These are phyloP conservation scores for Otolemur crassicaudatus DNA, from an alignment of 2,797 vertebrate genomes.

Conservation along the genomic window DNA sequence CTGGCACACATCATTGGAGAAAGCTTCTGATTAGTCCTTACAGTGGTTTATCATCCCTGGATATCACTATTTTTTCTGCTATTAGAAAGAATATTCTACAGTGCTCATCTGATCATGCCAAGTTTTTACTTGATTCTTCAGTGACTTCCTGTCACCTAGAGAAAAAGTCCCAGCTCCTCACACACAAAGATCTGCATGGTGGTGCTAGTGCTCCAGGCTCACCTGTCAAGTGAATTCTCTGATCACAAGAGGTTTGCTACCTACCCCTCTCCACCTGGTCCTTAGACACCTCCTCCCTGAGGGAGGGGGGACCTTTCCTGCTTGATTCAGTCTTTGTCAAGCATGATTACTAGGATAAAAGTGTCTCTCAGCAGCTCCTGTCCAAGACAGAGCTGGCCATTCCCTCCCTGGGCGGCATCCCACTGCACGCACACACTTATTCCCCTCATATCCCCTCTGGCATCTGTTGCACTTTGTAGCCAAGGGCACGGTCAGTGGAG, in stretches of 20 bases:
- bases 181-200: not conserved
- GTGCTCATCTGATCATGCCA: not conserved
- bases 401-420: not conserved
- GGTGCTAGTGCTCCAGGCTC: too few relatives aligned
- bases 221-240: not conserved
- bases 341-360: not conserved
- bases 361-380: not conserved
- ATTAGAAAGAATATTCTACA: not conserved
- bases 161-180: not conserved
- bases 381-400: not conserved
- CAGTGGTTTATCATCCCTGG: not conserved
- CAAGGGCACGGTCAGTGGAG: not conserved
- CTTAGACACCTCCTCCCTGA: not conserved
- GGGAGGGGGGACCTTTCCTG: not conserved
- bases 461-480: not conserved
- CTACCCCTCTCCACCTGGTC: accelerated
- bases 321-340: not conserved
- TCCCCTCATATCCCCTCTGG: not conserved
- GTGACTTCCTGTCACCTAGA: not conserved
- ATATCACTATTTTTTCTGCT: not conserved
- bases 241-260: not conserved
- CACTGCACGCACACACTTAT: not conserved
- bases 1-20: not conserved
- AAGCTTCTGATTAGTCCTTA: not conserved
- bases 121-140: not conserved